Conservation (phyloP, 2,888 invertebrate species). For the Tuta absoluta region DNA sequence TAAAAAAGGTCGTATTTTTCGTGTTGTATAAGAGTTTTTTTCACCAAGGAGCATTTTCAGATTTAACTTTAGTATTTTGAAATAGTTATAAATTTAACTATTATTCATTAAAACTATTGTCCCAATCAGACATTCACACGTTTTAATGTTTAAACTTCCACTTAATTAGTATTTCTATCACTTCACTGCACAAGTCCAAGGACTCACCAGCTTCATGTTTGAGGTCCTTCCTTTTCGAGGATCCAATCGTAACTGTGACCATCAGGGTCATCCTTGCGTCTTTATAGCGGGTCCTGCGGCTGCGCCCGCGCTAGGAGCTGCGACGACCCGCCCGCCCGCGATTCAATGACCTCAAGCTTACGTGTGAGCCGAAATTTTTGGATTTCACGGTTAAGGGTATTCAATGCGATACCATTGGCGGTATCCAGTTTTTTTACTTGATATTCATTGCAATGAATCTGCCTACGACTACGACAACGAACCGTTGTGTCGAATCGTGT, state of each 20-base stretch:
- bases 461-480: too few species aligned
- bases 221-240: conserved; percentile 67
- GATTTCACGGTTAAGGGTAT: background rate
- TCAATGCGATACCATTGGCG: background rate
- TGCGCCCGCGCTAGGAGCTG: conserved; percentile 50
- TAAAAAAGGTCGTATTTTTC: too few species aligned
- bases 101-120: too few species aligned
- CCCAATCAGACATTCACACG: background rate
- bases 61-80: too few species aligned
- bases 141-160: conserved; percentile 25
- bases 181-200: conserved; percentile 54
- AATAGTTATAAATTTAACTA: too few species aligned
- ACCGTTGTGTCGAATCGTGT: too few species aligned
- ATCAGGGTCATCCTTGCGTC: conserved; percentile 64
- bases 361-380: background rate
- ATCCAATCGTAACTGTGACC: conserved; percentile 66
- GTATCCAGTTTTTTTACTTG: background rate
- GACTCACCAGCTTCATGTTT: conserved; percentile 76
- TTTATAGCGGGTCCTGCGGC: conserved; percentile 71
- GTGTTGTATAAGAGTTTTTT: too few species aligned
- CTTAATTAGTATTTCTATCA: conserved; percentile 29
- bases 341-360: conserved; percentile 68
- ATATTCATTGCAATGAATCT: background rate
- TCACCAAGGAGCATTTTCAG: too few species aligned
- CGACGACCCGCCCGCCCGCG: conserved; percentile 45